Evolutionary conservation across 2,797 vertebrate genomes (phyloP).

Genomic region (Erpetoichthys calabaricus): DNA sequence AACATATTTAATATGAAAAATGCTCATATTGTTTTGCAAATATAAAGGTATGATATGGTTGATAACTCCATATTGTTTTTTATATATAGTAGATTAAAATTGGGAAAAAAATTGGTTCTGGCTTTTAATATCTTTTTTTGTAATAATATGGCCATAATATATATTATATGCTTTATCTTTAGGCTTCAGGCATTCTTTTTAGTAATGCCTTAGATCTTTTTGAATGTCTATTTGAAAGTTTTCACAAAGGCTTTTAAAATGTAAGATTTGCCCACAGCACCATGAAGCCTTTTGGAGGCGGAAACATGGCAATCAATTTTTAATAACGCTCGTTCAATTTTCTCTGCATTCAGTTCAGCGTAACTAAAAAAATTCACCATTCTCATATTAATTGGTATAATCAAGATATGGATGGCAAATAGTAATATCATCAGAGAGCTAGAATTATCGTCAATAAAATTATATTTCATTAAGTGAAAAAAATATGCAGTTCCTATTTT

Average conservation of each 20-base stretch:
- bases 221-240: conserved; percentile 13
- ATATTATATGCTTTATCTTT: no score
- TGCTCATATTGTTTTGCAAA: no score
- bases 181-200: conserved; percentile 6
- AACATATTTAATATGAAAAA: no score
- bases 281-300: conserved; percentile 28
- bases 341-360: conserved; percentile 26
- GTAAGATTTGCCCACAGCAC: conserved; percentile 8
- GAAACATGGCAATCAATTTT: conserved; percentile 36
- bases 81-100: no score
- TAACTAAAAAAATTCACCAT: conserved; percentile 16
- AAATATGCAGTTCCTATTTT: background rate
- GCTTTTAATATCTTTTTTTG: no score
- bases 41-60: no score
- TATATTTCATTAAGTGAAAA: conserved; percentile 22
- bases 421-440: conserved; percentile 21
- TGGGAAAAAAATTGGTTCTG: no score
- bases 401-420: background rate
- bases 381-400: background rate
- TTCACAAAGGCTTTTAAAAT: conserved; percentile 11
- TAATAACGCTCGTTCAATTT: conserved; percentile 26
- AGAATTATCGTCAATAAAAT: conserved; percentile 19
- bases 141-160: no score
- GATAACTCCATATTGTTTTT: no score
- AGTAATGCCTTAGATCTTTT: conserved; percentile 12